Conservation (phyloP, 2,888 invertebrate species). For the Melanotus villosus region DNA sequence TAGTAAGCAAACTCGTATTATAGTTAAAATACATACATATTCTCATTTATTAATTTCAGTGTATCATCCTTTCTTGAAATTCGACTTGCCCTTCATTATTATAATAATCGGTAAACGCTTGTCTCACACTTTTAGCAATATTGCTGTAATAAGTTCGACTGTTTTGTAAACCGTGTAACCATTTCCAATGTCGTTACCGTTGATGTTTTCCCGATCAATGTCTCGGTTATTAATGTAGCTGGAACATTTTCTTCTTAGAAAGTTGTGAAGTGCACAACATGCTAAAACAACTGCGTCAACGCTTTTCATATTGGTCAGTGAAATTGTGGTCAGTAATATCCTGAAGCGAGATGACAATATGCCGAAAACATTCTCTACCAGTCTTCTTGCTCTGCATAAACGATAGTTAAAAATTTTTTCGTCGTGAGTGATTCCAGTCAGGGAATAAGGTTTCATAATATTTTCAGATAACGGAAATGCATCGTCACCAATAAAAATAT, state of each 20-base stretch:
- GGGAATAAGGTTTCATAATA: slow-evolving; percentile 5
- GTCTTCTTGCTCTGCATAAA: too few species aligned
- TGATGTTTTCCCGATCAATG: background rate
- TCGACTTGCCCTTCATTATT: too few species aligned
- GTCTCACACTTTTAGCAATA: slow-evolving; percentile 13
- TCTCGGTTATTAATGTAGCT: background rate
- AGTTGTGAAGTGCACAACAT: background rate
- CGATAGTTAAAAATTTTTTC: background rate
- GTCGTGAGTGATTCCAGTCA: background rate
- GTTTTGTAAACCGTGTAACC: slow-evolving; percentile 8
- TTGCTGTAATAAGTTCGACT: background rate
- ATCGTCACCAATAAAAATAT: too few species aligned
- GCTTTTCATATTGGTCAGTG: background rate
- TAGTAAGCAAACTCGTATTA: too few species aligned
- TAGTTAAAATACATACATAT: too few species aligned
- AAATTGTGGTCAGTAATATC: slow-evolving; percentile 7
- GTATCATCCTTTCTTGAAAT: too few species aligned
- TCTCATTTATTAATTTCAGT: too few species aligned
- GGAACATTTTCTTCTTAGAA: background rate
- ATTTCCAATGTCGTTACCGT: background rate
- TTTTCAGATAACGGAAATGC: too few species aligned
- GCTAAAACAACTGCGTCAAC: background rate
- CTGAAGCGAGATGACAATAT: background rate
- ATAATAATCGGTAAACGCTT: too few species aligned
- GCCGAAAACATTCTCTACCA: too few species aligned